Percentiles rank a stretch among this genome's conserved stretches.
Conservation (phyloP, 2,888 invertebrate species). For the Anthophora plumipes region DNA sequence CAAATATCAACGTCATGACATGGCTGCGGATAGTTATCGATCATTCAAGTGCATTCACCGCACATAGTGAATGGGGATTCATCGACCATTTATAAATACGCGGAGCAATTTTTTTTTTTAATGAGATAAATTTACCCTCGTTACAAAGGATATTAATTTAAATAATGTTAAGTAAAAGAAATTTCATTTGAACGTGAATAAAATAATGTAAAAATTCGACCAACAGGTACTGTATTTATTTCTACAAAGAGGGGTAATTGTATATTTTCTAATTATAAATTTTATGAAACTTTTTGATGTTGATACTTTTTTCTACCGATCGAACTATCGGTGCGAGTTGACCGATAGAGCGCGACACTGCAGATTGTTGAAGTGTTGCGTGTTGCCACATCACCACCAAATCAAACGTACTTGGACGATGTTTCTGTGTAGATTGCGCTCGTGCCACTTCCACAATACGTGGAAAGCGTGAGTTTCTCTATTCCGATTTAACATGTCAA, state of each 20-base stretch:
- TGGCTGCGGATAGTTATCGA: background rate
- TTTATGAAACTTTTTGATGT: background rate
- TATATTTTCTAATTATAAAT: slow-evolving; percentile 9
- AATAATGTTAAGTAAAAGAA: background rate
- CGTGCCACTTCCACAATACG: slow-evolving; percentile 76
- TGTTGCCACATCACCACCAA: slow-evolving; percentile 84
- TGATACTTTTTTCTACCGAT: slow-evolving; percentile 41
- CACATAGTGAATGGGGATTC: background rate
- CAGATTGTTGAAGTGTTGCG: slow-evolving; percentile 77
- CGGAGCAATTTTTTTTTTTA: background rate
- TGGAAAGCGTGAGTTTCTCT: slow-evolving; percentile 73
- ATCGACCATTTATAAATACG: background rate
- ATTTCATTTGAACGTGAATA: background rate
- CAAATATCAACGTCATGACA: background rate
- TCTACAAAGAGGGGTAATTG: background rate
- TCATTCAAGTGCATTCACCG: background rate
- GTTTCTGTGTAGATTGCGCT: slow-evolving; percentile 80
- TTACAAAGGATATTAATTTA: background rate
- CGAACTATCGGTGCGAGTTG: slow-evolving; percentile 19
- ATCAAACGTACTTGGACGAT: slow-evolving; percentile 77
- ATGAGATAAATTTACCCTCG: background rate
- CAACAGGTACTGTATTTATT: background rate
- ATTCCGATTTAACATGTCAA: slow-evolving; percentile 75
- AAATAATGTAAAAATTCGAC: background rate
- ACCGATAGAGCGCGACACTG: slow-evolving; percentile 68